These are phyloP conservation scores for Tragelaphus oryx DNA, from an alignment of 2,797 vertebrate species.

Conservation along the genomic window DNA sequence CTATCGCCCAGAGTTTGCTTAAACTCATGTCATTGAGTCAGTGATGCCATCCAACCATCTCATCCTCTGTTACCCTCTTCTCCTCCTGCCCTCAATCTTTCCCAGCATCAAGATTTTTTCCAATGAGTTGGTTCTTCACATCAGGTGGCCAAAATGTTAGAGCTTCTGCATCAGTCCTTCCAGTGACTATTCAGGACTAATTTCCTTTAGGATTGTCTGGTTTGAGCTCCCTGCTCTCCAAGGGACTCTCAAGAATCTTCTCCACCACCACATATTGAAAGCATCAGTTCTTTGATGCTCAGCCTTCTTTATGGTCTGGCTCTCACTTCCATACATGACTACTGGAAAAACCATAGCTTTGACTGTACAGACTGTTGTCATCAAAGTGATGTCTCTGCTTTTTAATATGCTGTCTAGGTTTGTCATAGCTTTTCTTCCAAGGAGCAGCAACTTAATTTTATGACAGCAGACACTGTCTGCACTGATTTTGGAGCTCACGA, in stretches of 20 bases:
- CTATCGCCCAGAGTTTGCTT: background rate
- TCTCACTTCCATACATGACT: background rate
- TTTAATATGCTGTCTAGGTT: background rate
- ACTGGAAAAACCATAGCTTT: background rate
- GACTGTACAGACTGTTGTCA: background rate
- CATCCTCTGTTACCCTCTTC: background rate
- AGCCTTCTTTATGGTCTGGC: background rate
- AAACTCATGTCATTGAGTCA: background rate
- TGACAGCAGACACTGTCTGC: background rate
- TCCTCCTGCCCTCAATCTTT: background rate
- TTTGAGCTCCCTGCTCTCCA: background rate
- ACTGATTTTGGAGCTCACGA: background rate
- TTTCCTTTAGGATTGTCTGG: background rate
- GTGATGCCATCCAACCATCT: background rate
- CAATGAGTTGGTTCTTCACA: background rate
- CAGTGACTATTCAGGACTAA: background rate
- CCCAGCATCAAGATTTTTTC: background rate
- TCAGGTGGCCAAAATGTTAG: background rate
- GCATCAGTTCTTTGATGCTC: background rate
- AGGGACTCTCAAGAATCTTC: background rate
- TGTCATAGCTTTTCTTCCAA: background rate
- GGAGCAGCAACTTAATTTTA: background rate
- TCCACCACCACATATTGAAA: background rate
- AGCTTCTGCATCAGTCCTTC: background rate
- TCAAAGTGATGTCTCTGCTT: background rate